Base-by-base conservation (phyloP, 2,113 vertebrate species). In the Tachysurus vachellii region DNA sequence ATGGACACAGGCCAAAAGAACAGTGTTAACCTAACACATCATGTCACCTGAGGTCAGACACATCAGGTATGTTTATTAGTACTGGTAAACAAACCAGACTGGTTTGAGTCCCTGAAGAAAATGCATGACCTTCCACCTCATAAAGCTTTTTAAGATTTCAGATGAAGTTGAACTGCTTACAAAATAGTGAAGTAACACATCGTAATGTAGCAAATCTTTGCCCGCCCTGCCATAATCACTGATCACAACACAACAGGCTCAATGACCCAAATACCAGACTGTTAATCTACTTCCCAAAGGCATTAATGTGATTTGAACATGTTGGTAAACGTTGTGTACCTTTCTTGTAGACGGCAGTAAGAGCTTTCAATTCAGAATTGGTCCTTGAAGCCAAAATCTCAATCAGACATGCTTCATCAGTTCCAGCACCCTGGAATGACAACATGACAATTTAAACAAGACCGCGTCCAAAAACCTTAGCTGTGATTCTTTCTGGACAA, bases 361-460 rank as follows among this genome's bases (percentile, higher is more conserved):
- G 96, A 88, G 64, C 88, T 64, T 79, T 93, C 11, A 99, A 95
- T 93, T 99, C 98, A 0, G 75, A 84, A 0, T 95, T 95, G 2
- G 88, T 92, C 87, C 97, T 96, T 68, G 98, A 98, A n/a, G 97
- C 97, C 86, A 99, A 93, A 88, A 99, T 97, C 88, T 99, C 98
- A 17, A 97, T 96, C 89, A 99, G 95, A 92, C 96, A 96, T 2
- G 97, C 97, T 88, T 99, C 98, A 12, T 99, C 97, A 0, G 98
- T 99, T 66, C 98, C 98, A 19, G 97, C 97, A 1, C 98, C 98
- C 98, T 99, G 26, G 62, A 13, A 56, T 26, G 10, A 1, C 19
- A 31, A 14, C 53, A 57, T 54, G 12, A n/a, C 12, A 76, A 53
- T 16, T 14, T 53, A 57, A 79, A 79, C 73, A 14, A 76, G 47